A percentile compares a stretch with the other conserved stretches of the same genome.
Evolutionary conservation across 2,888 invertebrate species (phyloP).

Genomic region (Drosophila vallismaia): DNA sequence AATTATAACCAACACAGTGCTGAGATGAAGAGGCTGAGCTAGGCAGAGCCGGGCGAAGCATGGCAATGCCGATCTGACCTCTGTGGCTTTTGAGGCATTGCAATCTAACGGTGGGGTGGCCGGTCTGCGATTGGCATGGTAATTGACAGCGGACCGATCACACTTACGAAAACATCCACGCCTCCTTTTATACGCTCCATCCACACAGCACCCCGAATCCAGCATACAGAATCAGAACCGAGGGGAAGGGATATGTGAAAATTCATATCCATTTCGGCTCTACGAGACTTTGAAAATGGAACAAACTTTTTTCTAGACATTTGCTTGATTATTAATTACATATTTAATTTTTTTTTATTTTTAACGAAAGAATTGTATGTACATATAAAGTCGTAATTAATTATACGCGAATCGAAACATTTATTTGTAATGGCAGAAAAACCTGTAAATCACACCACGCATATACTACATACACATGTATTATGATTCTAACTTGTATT

Average conservation of each 20-base stretch:
- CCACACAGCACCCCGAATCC: not conserved
- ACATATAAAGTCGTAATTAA: slow-evolving; percentile 50
- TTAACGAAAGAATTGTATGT: slow-evolving; percentile 44
- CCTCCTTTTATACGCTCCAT: not conserved
- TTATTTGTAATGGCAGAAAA: slow-evolving; percentile 23
- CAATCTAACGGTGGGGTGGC: not conserved
- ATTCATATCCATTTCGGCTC: not conserved
- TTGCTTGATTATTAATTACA: slow-evolving; percentile 29
- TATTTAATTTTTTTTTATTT: slow-evolving; percentile 30
- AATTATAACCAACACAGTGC: slow-evolving; percentile 19
- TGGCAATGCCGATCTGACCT: slow-evolving; percentile 1
- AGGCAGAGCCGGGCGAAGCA: not conserved
- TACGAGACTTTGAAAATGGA: slow-evolving; percentile 7
- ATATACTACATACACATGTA: not conserved
- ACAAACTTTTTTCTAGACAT: slow-evolving; percentile 21
- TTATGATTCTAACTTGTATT: slow-evolving; percentile 1
- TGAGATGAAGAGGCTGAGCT: slow-evolving; percentile 8
- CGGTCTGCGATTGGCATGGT: slow-evolving; percentile 2
- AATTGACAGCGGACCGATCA: not conserved
- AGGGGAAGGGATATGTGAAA: slow-evolving; percentile 7
- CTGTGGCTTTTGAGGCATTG: not conserved
- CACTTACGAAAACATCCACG: not conserved
- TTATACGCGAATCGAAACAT: slow-evolving; percentile 30
- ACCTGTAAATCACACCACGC: slow-evolving; percentile 13
- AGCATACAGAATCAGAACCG: not conserved